Evolutionary conservation across 2,888 invertebrate species (phyloP).

Genomic region (Bedellia somnulentella): DNA sequence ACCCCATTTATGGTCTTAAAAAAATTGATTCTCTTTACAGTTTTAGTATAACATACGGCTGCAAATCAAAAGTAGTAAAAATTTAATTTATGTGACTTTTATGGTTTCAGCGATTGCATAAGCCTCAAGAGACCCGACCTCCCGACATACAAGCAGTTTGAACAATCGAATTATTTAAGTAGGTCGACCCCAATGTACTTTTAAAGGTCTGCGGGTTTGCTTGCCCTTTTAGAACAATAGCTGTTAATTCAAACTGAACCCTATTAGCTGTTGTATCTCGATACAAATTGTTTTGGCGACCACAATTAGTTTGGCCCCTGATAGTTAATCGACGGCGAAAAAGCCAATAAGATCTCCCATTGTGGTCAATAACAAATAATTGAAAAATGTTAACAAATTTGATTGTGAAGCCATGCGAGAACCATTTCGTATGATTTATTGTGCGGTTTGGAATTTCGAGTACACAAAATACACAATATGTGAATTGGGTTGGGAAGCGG

Average conservation of each 20-base stretch:
- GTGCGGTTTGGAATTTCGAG: conserved; percentile 25
- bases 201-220: conserved; percentile 23
- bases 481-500: background rate
- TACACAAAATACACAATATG: too few species aligned
- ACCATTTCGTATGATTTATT: conserved; percentile 44
- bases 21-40: too few species aligned
- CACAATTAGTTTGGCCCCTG: conserved; percentile 13
- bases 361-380: conserved; percentile 56
- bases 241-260: conserved; percentile 11
- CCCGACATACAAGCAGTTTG: conserved; percentile 20
- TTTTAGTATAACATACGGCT: conserved; percentile 11
- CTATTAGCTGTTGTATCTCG: too few species aligned
- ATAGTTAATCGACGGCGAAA: conserved; percentile 40
- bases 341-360: conserved; percentile 42
- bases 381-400: conserved; percentile 54
- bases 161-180: conserved; percentile 35
- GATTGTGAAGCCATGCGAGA: conserved; percentile 42
- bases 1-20: too few species aligned
- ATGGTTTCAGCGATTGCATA: conserved; percentile 31
- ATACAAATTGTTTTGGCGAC: too few species aligned
- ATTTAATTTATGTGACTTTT: conserved; percentile 20
- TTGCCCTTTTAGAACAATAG: conserved; percentile 13
- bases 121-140: too few species aligned
- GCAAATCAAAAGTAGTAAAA: conserved; percentile 12
- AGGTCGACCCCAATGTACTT: conserved; percentile 26